Percentiles rank a stretch among this genome's conserved stretches.
Evolutionary conservation across 1,140 invertebrate genomes (phyloP).

Genomic region (Cyrtorhinus lividipennis): DNA sequence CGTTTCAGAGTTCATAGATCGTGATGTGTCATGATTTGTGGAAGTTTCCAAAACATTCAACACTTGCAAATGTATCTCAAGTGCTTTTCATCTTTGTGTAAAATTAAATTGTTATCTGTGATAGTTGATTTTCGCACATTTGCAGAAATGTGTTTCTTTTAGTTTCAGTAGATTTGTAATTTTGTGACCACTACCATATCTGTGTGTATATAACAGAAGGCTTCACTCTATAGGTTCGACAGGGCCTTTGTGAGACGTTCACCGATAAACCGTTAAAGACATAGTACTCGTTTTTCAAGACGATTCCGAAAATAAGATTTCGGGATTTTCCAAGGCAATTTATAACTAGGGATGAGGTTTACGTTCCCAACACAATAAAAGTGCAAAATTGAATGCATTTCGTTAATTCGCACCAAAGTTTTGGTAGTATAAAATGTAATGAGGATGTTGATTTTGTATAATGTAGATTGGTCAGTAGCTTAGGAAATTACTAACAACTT

Average conservation of each 20-base stretch:
- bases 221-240: background rate
- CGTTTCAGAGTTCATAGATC: too few relatives aligned
- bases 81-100: conserved; percentile 25
- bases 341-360: too few relatives aligned
- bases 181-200: background rate
- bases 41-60: background rate
- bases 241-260: too few relatives aligned
- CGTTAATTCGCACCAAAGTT: background rate
- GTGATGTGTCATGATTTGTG: conserved; percentile 10
- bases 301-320: too few relatives aligned
- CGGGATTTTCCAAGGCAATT: too few relatives aligned
- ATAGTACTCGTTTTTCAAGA: too few relatives aligned
- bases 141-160: background rate
- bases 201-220: background rate
- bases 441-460: background rate
- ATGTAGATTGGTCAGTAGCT: background rate
- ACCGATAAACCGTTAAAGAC: too few relatives aligned
- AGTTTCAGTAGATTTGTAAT: background rate
- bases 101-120: conserved; percentile 18
- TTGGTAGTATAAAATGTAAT: background rate
- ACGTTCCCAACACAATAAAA: too few relatives aligned
- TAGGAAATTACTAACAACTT: background rate
- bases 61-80: background rate
- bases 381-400: background rate
- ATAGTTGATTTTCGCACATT: conserved; percentile 17